Percentiles rank a stretch among this genome's conserved stretches.
These are phyloP conservation scores for Drosophila santomea DNA, from an alignment of 1,140 invertebrate species.

Conservation along the genomic window DNA sequence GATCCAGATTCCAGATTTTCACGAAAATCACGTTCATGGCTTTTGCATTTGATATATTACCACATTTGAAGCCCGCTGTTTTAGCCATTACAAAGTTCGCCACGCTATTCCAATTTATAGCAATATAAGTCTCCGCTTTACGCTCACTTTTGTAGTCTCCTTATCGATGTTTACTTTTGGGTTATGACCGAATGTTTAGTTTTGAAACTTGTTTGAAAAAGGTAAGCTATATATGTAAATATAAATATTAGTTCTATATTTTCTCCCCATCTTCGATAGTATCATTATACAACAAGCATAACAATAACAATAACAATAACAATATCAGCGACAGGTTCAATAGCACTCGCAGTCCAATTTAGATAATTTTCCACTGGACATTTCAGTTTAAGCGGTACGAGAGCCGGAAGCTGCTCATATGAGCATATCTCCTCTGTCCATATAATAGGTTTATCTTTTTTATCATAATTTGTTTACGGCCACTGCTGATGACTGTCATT, in stretches of 20 bases:
- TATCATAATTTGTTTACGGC: slow-evolving; percentile 33
- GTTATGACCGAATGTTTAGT: neutral
- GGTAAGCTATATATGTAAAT: no score
- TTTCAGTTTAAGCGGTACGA: slow-evolving; percentile 39
- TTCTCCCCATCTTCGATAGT: neutral
- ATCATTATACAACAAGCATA: slow-evolving; percentile 23
- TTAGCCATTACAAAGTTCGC: slow-evolving; percentile 8
- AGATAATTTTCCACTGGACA: slow-evolving; percentile 59
- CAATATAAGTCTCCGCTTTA: slow-evolving; percentile 3
- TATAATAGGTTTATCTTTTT: slow-evolving; percentile 16
- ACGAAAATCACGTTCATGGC: slow-evolving; percentile 22
- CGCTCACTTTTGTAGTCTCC: slow-evolving; percentile 6
- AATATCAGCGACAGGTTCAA: slow-evolving; percentile 10
- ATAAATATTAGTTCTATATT: neutral
- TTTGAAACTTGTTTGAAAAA: neutral
- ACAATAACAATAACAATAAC: slow-evolving; percentile 27
- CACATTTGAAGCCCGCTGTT: neutral
- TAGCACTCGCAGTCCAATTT: slow-evolving; percentile 54
- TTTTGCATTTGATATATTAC: neutral
- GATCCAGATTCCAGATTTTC: slow-evolving; percentile 26
- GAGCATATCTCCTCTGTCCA: slow-evolving; percentile 66
- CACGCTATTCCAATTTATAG: slow-evolving; percentile 8
- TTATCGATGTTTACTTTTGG: neutral
- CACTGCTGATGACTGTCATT: slow-evolving; percentile 25
- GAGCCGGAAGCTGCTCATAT: slow-evolving; percentile 77